Evolutionary conservation across 1,140 invertebrate genomes (phyloP).

Genomic region (Phymastichus coffea): DNA sequence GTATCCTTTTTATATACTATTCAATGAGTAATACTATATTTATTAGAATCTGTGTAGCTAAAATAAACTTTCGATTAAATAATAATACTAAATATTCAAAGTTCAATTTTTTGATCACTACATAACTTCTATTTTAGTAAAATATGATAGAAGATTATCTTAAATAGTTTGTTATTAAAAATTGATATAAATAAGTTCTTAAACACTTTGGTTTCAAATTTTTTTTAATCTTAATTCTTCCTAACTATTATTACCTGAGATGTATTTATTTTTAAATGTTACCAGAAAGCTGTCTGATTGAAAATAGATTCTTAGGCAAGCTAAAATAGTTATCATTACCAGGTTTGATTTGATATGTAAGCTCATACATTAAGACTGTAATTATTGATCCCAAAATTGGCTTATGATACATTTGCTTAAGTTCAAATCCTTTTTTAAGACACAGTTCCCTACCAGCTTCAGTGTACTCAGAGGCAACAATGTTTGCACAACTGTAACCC

Average conservation of each 20-base stretch:
- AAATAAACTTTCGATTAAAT: not conserved
- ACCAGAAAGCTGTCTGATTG: conserved; percentile 3
- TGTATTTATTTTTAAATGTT: not conserved
- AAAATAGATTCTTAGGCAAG: conserved; percentile 10
- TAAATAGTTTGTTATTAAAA: not conserved
- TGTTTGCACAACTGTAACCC: conserved; percentile 54
- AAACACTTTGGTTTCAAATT: conserved; percentile 1
- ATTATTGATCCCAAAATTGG: conserved; percentile 51
- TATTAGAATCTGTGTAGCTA: too few species aligned
- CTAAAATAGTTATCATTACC: conserved; percentile 31
- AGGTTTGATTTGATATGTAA: conserved; percentile 49
- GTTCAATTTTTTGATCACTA: too few species aligned
- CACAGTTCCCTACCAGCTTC: conserved; percentile 55
- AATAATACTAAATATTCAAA: not conserved
- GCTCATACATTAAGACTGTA: conserved; percentile 54
- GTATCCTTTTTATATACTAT: too few species aligned
- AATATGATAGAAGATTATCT: not conserved
- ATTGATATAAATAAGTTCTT: not conserved
- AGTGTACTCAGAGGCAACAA: conserved; percentile 58
- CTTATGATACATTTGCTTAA: conserved; percentile 59
- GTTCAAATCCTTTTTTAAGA: conserved; percentile 59
- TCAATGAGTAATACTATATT: too few species aligned
- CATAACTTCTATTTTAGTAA: not conserved
- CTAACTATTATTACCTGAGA: not conserved
- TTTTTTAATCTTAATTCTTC: not conserved